These are phyloP conservation scores for Sphaeridia pumilis DNA, from an alignment of 2,888 invertebrate genomes.

Conservation along the genomic window DNA sequence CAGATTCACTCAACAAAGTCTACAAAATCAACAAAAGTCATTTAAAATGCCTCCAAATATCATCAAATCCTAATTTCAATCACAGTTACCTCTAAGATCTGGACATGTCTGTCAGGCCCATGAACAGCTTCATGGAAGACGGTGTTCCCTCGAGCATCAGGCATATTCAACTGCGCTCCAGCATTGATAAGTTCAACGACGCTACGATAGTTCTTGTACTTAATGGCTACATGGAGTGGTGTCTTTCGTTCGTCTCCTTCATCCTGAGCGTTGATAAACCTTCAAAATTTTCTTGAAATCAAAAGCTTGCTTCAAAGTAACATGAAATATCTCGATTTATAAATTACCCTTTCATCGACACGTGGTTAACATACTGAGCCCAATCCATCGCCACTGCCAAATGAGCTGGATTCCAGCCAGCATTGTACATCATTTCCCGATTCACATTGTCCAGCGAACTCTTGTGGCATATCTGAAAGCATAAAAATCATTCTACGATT, in stretches of 20 bases:
- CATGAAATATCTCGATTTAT: neutral
- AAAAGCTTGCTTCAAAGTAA: neutral
- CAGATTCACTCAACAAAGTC: conserved; percentile 16
- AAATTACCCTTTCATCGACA: neutral
- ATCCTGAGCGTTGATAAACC: conserved; percentile 21
- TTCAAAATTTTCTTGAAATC: neutral
- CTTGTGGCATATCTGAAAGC: conserved; percentile 20
- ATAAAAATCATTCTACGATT: neutral
- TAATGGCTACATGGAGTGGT: conserved; percentile 29
- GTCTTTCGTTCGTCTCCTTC: conserved; percentile 17
- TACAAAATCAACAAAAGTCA: conserved; percentile 2
- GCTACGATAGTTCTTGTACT: conserved; percentile 9
- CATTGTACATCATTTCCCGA: conserved; percentile 15
- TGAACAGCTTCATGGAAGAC: conserved; percentile 75
- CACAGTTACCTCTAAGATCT: conserved; percentile 3
- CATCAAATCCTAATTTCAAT: neutral
- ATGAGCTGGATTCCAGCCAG: conserved; percentile 25
- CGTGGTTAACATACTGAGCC: conserved; percentile 17
- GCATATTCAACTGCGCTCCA: conserved; percentile 58
- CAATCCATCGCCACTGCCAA: conserved; percentile 22
- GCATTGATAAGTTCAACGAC: conserved; percentile 65
- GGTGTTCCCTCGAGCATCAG: conserved; percentile 71
- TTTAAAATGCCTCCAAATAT: neutral
- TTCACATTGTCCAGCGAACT: conserved; percentile 20
- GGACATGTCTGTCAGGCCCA: neutral